Evolutionary conservation across 2,888 invertebrate genomes (phyloP).

Genomic region (Torymus aiolomorphi): DNA sequence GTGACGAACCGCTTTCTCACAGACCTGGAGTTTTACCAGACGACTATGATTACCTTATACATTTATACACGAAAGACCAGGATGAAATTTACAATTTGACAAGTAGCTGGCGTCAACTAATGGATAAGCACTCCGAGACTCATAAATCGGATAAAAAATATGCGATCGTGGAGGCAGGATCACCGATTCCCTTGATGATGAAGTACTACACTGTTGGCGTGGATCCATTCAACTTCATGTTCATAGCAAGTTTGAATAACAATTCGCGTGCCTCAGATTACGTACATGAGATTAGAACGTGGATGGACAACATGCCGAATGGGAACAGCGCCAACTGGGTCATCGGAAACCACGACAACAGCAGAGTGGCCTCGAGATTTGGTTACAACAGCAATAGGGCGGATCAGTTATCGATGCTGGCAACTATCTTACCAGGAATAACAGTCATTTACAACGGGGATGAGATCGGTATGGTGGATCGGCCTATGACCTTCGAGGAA

Average conservation of each 20-base stretch:
- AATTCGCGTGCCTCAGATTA: slow-evolving; percentile 78
- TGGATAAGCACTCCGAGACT: slow-evolving; percentile 77
- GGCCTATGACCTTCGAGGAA: slow-evolving; percentile 79
- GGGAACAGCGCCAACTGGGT: slow-evolving; percentile 81
- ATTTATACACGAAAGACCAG: slow-evolving; percentile 71
- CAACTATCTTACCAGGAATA: slow-evolving; percentile 81
- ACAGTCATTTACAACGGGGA: slow-evolving; percentile 87
- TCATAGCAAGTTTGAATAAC: slow-evolving; percentile 75
- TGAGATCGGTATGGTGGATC: slow-evolving; percentile 89
- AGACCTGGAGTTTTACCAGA: background rate
- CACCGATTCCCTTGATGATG: slow-evolving; percentile 77
- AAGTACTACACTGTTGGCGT: slow-evolving; percentile 71
- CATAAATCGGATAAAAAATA: slow-evolving; percentile 74
- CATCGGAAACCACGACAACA: slow-evolving; percentile 79
- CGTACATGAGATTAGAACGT: slow-evolving; percentile 77
- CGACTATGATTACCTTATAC: slow-evolving; percentile 69
- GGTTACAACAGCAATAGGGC: slow-evolving; percentile 76
- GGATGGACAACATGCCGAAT: slow-evolving; percentile 79
- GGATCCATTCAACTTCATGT: slow-evolving; percentile 81
- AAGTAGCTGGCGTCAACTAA: slow-evolving; percentile 77
- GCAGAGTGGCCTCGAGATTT: slow-evolving; percentile 74
- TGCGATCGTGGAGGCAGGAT: slow-evolving; percentile 81
- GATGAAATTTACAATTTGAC: slow-evolving; percentile 73
- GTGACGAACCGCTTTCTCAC: no score
- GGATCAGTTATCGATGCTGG: slow-evolving; percentile 79